Evolutionary conservation across 1,140 invertebrate genomes (phyloP).

Genomic region (Scaptodrosophila lebanonensis): DNA sequence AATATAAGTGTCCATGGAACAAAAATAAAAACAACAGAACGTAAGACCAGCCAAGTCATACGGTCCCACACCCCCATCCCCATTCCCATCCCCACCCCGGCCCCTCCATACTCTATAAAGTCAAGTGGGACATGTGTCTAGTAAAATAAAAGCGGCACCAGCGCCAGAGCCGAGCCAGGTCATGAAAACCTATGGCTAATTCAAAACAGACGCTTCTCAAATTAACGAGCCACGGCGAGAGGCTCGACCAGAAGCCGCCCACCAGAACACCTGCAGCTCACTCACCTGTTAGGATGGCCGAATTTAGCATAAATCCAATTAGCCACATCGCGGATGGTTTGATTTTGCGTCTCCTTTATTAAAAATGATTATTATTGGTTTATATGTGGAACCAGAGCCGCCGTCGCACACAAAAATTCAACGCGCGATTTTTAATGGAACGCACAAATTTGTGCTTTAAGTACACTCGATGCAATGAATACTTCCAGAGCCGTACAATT

Average conservation of each 20-base stretch:
- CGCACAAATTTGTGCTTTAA: too few relatives aligned
- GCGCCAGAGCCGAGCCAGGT: not conserved
- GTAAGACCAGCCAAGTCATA: too few relatives aligned
- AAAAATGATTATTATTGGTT: conserved; percentile 14
- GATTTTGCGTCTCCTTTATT: conserved; percentile 16
- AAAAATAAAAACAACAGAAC: conserved; percentile 2
- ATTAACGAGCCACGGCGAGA: too few relatives aligned
- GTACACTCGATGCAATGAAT: not conserved
- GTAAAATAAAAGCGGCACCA: too few relatives aligned
- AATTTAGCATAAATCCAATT: conserved; percentile 68
- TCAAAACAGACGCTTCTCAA: too few relatives aligned
- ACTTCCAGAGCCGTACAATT: conserved; percentile 20
- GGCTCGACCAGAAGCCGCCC: too few relatives aligned
- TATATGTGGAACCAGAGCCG: conserved; percentile 1
- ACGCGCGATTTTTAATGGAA: too few relatives aligned
- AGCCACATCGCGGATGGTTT: conserved; percentile 47
- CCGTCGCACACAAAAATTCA: too few relatives aligned
- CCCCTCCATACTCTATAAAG: too few relatives aligned
- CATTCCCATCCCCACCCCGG: not conserved
- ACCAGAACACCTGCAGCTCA: conserved; percentile 1
- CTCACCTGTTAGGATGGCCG: conserved; percentile 67
- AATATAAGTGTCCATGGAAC: conserved; percentile 10
- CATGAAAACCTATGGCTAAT: conserved; percentile 1
- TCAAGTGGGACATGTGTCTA: too few relatives aligned
- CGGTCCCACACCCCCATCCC: not conserved